These are phyloP conservation scores for cat (Felis catus) DNA, from an alignment of 2,113 vertebrate species.

Conservation along the genomic window F.catus_Fca126_mat1.0 CM031412.1:238111001-238111500, in stretches of 20 bases:
- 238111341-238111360: no score
- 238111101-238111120: accelerated
- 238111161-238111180: accelerated
- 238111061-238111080: accelerated
- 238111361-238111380: accelerated
- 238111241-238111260: accelerated
- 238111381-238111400: no score
- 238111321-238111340: neutral
- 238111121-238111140: neutral
- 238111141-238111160: neutral
- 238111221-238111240: accelerated
- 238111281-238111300: accelerated
- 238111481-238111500: no score
- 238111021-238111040: neutral
- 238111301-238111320: accelerated
- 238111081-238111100: accelerated
- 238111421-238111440: no score
- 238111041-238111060: accelerated
- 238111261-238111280: accelerated
- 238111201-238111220: accelerated
- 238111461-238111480: no score
- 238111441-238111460: no score
- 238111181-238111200: accelerated
- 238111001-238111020: accelerated
- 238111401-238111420: no score